Conservation (phyloP, 2,797 vertebrate species). For the Eutrigla gurnardus region DNA sequence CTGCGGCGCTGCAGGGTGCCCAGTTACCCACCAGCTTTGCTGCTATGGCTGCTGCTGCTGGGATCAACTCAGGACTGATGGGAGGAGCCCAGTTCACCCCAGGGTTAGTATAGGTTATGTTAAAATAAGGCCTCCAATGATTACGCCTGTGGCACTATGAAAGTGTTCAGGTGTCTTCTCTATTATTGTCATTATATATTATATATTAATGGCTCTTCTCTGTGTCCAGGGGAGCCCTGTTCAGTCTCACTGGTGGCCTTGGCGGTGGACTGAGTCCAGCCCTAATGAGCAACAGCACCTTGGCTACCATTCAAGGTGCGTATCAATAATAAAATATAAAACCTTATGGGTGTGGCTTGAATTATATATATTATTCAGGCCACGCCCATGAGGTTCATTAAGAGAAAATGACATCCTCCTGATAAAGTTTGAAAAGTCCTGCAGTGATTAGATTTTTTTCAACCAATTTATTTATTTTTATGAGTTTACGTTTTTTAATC, state of each 20-base stretch:
- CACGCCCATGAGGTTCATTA: slow-evolving; percentile 30
- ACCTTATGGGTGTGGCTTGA: too few species aligned
- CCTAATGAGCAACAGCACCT: slow-evolving; percentile 97
- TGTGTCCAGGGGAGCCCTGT: slow-evolving; percentile 92
- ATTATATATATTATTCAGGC: background rate
- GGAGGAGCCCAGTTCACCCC: slow-evolving; percentile 93
- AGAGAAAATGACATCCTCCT: slow-evolving; percentile 22
- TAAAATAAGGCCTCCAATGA: background rate
- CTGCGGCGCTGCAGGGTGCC: slow-evolving; percentile 91
- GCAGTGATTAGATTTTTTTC: background rate
- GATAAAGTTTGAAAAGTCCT: background rate
- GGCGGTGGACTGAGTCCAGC: slow-evolving; percentile 93
- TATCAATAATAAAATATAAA: slow-evolving; percentile 34
- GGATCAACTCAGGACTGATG: slow-evolving; percentile 95
- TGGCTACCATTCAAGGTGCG: slow-evolving; percentile 99
- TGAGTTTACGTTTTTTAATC: background rate
- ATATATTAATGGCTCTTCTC: slow-evolving; percentile 5
- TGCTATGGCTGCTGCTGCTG: slow-evolving; percentile 97
- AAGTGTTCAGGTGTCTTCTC: background rate
- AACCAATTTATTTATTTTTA: background rate
- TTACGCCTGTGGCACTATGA: background rate
- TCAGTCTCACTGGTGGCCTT: slow-evolving; percentile 93
- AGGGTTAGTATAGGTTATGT: slow-evolving; percentile 85
- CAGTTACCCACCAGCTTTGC: slow-evolving; percentile 95
- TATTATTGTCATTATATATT: background rate